These are phyloP conservation scores for Asobara japonica DNA, from an alignment of 1,140 invertebrate species.

Conservation along the genomic window DNA sequence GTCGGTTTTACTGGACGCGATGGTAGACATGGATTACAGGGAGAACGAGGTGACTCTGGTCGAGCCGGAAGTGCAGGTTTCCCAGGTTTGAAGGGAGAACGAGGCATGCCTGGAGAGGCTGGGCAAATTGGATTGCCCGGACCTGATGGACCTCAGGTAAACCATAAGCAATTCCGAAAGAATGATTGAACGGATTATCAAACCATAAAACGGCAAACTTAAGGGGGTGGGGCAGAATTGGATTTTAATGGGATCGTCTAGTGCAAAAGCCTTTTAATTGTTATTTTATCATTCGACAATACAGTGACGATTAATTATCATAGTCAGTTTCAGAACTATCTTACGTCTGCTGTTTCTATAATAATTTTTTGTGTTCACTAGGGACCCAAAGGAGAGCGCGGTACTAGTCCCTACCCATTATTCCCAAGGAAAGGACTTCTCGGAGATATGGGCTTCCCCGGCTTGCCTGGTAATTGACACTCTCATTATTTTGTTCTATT, in stretches of 20 bases:
- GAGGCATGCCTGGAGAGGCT: slow-evolving; percentile 63
- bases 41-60: slow-evolving; percentile 52
- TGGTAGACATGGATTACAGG: slow-evolving; percentile 62
- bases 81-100: slow-evolving; percentile 63
- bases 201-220: too few relatives aligned
- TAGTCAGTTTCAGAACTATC: too few relatives aligned
- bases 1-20: slow-evolving; percentile 55
- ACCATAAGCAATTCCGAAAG: neutral
- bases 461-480: slow-evolving; percentile 50
- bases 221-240: too few relatives aligned
- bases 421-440: slow-evolving; percentile 58
- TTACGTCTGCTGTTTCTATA: too few relatives aligned
- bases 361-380: slow-evolving; percentile 29
- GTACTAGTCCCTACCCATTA: slow-evolving; percentile 55
- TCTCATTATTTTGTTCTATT: neutral
- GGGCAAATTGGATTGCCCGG: slow-evolving; percentile 67
- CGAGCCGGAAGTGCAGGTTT: slow-evolving; percentile 45
- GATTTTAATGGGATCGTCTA: too few relatives aligned
- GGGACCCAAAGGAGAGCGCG: slow-evolving; percentile 70
- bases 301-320: too few relatives aligned
- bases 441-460: slow-evolving; percentile 61
- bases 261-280: too few relatives aligned
- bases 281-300: too few relatives aligned
- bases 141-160: slow-evolving; percentile 54
- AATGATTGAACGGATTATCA: too few relatives aligned